Base-by-base conservation (phyloP, 23 tunicate genomes). In the Phallusia fumigata region DNA sequence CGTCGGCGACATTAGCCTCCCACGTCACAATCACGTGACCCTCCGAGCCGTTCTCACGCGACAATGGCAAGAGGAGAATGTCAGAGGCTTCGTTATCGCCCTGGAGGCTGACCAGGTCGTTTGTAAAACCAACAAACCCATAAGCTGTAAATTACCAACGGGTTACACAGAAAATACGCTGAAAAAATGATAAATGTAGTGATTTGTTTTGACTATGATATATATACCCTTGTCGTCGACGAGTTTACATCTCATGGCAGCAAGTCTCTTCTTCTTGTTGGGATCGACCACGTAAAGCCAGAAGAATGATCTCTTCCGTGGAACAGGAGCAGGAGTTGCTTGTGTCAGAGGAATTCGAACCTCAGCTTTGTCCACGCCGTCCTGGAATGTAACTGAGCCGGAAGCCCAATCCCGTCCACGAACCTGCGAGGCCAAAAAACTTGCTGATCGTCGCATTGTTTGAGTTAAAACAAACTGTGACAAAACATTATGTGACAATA, bases 271-370 rank as follows among this genome's bases (percentile, higher is more conserved):
- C 76, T 88, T 64, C 40, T 83, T 92, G 83, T 92, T 88, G 12
- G 90, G 97, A 86, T 97, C 97, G 75, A 76, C 81, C 44, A 97
- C 83, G 80, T 97, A 80, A 11, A 97, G 76, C 95, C 95, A 97
- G 87, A 93, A 97, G 86, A 83, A 89, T 30, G 97, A 92, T 83
- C 90, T 65, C 78, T 85, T 89, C 83, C 83, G 88, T 53, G 83
- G 85, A 8, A 53, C 51, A 33, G 84, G 58, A 19, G 87, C 79
- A 22, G 96, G 86, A 0, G 73, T 69, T 10, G 88, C 93, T 77
- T 97, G 90, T 35, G 82, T 87, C 69, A 97, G 76, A 0, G 99
- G 99, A 35, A 97, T 90, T 36, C 85, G 89, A 30, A 97, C 93
- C 77, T 97, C 90, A 13, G 97, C 89, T 8, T 53, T 84, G 64